Conservation (phyloP, 2,113 vertebrate genomes). For the Aegithalos caudatus region DNA sequence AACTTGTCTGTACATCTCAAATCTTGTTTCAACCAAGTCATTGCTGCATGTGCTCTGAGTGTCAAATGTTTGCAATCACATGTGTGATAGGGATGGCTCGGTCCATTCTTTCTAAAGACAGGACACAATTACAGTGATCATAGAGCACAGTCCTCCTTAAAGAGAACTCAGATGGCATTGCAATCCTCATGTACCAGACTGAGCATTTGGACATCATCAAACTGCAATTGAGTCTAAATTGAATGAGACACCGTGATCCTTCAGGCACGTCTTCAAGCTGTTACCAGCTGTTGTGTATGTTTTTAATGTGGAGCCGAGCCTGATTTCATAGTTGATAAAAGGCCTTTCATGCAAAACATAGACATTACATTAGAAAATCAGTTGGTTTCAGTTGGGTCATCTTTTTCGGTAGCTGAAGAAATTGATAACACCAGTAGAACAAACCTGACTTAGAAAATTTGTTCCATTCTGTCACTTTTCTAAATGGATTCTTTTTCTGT, state of each 20-base stretch:
- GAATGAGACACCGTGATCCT: conserved; percentile 38
- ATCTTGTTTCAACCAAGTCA: neutral
- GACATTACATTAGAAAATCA: neutral
- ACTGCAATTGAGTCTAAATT: neutral
- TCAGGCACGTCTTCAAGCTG: conserved; percentile 45
- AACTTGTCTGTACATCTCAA: neutral
- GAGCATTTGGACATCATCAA: conserved; percentile 33
- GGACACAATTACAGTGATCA: neutral
- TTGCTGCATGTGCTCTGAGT: neutral
- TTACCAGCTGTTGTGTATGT: conserved; percentile 50
- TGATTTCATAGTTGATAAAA: conserved; percentile 17
- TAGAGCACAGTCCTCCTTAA: neutral
- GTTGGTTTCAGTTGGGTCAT: neutral
- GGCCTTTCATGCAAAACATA: neutral
- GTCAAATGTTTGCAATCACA: neutral
- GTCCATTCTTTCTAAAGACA: neutral
- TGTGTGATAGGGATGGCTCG: neutral
- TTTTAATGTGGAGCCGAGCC: neutral
- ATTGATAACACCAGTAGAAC: neutral
- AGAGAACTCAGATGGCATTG: neutral
- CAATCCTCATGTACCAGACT: neutral
- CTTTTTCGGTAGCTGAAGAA: neutral
- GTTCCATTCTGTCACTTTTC: neutral
- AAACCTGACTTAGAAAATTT: neutral
- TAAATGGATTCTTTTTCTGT: neutral